Conservation (phyloP, 1,140 invertebrate species). For the Pseudoatta argentina region DNA sequence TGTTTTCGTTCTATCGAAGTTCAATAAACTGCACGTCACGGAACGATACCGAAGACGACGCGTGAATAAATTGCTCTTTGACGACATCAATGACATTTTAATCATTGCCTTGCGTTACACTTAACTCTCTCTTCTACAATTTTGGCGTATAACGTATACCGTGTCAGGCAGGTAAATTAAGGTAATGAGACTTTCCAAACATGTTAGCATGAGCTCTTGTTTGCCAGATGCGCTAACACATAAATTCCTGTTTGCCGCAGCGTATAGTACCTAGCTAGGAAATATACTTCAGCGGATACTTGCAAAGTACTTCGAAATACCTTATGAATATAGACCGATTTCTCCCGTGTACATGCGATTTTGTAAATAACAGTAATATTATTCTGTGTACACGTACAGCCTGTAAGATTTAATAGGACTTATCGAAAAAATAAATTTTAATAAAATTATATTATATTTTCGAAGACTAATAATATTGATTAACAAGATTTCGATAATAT, state of each 20-base stretch:
- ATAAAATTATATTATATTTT: too few species aligned
- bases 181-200: conserved; percentile 60
- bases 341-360: conserved; percentile 14
- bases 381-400: neutral
- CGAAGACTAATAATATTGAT: too few species aligned
- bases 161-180: neutral
- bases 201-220: conserved; percentile 46
- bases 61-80: conserved; percentile 43
- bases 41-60: conserved; percentile 29
- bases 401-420: neutral
- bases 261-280: conserved; percentile 13
- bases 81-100: conserved; percentile 61
- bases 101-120: conserved; percentile 42
- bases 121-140: conserved; percentile 47
- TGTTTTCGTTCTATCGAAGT: neutral
- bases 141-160: neutral
- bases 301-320: conserved; percentile 13
- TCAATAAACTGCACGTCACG: neutral
- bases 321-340: conserved; percentile 2
- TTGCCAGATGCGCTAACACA: conserved; percentile 33
- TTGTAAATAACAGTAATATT: neutral
- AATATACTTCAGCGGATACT: conserved; percentile 34
- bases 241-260: conserved; percentile 47
- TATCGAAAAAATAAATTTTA: too few species aligned
- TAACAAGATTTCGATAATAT: too few species aligned